Conservation (phyloP, 2,888 invertebrate genomes). For the Dasypogon diadema region DNA sequence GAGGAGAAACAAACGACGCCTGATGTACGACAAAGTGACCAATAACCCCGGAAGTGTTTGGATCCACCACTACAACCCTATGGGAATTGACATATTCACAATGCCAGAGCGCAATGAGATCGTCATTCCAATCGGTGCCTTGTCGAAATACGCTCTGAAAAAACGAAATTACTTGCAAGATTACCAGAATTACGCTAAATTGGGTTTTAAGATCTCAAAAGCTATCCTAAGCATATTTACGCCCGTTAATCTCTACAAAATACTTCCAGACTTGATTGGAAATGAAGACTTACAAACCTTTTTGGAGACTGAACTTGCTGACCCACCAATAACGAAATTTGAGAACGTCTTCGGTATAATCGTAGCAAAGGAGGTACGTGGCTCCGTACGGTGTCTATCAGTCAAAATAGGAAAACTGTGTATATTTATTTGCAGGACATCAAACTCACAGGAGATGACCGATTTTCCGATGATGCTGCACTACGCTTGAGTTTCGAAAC, state of each 20-base stretch:
- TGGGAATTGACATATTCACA: constrained; percentile 30
- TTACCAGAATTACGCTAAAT: constrained; percentile 42
- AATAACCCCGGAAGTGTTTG: constrained; percentile 44
- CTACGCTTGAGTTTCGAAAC: constrained; percentile 40
- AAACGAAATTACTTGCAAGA: constrained; percentile 23
- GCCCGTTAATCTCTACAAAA: constrained; percentile 15
- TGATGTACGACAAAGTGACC: constrained; percentile 51
- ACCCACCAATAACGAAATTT: constrained; percentile 48
- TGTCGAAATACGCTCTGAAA: constrained; percentile 46
- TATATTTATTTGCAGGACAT: constrained; percentile 47
- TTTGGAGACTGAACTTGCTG: constrained; percentile 40
- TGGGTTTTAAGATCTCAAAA: constrained; percentile 50
- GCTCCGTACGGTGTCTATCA: neutral
- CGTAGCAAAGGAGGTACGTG: constrained; percentile 44
- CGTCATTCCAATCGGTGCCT: constrained; percentile 39
- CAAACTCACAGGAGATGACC: constrained; percentile 16
- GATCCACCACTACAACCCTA: constrained; percentile 49
- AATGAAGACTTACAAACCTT: constrained; percentile 50
- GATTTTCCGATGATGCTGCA: constrained; percentile 50
- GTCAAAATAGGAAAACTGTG: too few relatives aligned
- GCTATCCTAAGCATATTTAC: constrained; percentile 48
- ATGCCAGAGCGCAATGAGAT: constrained; percentile 20
- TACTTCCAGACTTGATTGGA: constrained; percentile 36
- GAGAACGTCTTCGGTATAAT: constrained; percentile 30
- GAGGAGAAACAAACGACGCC: constrained; percentile 35